Evolutionary conservation across 2,797 vertebrate species (phyloP).

Genomic region (Hirundo rustica): DNA sequence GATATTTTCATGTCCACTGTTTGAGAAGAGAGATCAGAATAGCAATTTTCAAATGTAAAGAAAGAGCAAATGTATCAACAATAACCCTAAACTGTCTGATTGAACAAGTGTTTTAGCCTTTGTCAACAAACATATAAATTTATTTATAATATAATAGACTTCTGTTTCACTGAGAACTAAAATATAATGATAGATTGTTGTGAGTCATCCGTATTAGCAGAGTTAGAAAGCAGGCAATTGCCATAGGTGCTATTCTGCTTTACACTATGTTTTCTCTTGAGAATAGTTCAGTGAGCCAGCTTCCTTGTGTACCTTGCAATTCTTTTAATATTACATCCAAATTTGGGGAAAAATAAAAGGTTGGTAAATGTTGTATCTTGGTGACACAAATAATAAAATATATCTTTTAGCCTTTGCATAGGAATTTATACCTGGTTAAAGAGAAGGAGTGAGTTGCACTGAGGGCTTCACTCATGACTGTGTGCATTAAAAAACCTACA

Average conservation of each 20-base stretch:
- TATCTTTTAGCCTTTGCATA: not conserved
- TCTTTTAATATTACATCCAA: not conserved
- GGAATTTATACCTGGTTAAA: not conserved
- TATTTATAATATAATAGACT: not conserved
- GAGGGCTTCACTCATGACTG: not conserved
- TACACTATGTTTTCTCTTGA: not conserved
- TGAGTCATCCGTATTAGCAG: not conserved
- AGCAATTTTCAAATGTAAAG: not conserved
- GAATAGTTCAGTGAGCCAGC: not conserved
- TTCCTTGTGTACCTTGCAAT: not conserved
- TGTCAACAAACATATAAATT: not conserved
- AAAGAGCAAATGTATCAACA: not conserved
- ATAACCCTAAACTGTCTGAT: not conserved
- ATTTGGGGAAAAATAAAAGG: not conserved
- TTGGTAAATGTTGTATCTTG: not conserved
- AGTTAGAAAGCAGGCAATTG: not conserved
- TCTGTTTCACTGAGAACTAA: not conserved
- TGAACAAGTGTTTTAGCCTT: not conserved
- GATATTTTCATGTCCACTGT: not conserved
- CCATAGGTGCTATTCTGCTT: not conserved
- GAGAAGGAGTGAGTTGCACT: not conserved
- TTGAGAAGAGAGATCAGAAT: not conserved
- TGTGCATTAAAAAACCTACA: not conserved
- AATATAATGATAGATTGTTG: not conserved
- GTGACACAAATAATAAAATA: not conserved